Evolutionary conservation across 2,888 invertebrate species (phyloP).

Genomic region (Eupithecia pulchellata): DNA sequence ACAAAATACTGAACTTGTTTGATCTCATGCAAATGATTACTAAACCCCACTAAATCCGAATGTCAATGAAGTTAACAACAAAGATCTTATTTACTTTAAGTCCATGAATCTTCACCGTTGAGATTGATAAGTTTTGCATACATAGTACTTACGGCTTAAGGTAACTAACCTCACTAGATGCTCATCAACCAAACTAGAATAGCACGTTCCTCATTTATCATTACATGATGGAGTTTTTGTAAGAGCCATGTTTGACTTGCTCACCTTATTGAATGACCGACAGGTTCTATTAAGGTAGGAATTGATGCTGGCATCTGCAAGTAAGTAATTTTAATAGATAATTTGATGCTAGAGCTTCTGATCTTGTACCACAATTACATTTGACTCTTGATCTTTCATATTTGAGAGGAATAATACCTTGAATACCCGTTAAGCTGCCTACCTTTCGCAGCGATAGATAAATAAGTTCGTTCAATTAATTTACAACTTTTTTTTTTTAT

Average conservation of each 20-base stretch:
- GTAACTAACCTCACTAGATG: constrained; percentile 52
- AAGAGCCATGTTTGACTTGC: constrained; percentile 46
- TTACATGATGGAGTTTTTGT: constrained; percentile 58
- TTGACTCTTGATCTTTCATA: neutral
- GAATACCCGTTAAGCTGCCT: neutral
- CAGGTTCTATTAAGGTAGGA: constrained; percentile 57
- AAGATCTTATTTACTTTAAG: neutral
- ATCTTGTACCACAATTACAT: neutral
- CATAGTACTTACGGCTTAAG: constrained; percentile 39
- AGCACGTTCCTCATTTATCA: constrained; percentile 56
- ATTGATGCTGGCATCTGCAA: constrained; percentile 39
- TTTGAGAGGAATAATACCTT: neutral
- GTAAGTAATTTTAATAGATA: constrained; percentile 29
- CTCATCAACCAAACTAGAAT: constrained; percentile 44
- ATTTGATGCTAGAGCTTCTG: constrained; percentile 11
- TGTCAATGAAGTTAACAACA: neutral
- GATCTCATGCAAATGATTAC: neutral
- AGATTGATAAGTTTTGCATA: constrained; percentile 33
- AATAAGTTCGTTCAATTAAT: neutral
- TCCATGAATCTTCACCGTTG: neutral
- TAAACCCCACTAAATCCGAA: neutral
- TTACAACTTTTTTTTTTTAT: neutral
- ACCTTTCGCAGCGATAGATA: neutral
- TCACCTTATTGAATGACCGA: constrained; percentile 45
- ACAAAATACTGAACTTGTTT: neutral